Evolutionary conservation across 92 coral and sea anemone genomes (phyloP).

Genomic region (Parazoanthus swiftii): DNA sequence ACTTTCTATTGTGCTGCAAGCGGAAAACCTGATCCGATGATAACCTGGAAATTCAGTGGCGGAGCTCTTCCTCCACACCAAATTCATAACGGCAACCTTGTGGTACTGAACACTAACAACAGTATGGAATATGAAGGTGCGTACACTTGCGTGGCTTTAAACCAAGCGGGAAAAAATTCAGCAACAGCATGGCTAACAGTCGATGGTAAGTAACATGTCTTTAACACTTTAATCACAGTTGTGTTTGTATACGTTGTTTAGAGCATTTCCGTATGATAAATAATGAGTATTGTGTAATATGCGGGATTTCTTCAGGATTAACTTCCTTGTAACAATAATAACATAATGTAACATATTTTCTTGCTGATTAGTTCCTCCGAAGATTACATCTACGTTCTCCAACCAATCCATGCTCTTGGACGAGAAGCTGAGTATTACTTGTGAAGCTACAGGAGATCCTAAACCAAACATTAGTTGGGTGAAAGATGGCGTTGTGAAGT

Average conservation of each 20-base stretch:
- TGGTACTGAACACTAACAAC: background rate
- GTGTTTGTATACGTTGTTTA: too few relatives aligned
- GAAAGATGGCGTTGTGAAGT: conserved; percentile 6
- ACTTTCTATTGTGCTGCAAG: background rate
- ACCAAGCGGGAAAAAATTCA: background rate
- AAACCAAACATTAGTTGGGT: background rate
- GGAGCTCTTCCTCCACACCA: background rate
- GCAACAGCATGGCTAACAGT: conserved; percentile 28
- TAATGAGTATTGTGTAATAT: background rate
- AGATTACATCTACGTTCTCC: background rate
- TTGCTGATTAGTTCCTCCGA: conserved; percentile 14
- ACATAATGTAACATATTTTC: background rate
- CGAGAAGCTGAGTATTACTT: background rate
- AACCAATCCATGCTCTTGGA: conserved; percentile 10
- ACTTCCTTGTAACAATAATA: background rate
- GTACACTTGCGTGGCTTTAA: conserved; percentile 4
- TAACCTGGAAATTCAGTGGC: background rate
- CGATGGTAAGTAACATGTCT: conserved; percentile 1
- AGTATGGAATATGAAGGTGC: conserved; percentile 11
- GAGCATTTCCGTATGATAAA: too few relatives aligned
- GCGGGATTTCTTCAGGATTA: background rate
- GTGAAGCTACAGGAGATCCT: conserved; percentile 17
- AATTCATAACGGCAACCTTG: background rate
- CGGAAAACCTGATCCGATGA: conserved; percentile 1
- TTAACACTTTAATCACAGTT: background rate